These are phyloP conservation scores for Hemicentrotus pulcherrimus DNA, from an alignment of 35 echinoderm and acorn worm species.

Conservation along the genomic window DNA sequence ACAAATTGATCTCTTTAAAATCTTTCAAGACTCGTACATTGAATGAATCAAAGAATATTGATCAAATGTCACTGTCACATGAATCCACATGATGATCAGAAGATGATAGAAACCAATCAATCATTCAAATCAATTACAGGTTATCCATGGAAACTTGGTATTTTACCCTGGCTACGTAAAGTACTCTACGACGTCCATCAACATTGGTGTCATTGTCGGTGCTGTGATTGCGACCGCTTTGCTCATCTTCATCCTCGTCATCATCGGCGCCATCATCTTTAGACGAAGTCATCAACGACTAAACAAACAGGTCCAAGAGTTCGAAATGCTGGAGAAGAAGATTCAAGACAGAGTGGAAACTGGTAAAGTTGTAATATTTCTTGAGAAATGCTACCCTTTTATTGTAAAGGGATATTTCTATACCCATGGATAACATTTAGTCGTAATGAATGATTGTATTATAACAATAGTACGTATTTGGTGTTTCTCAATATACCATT, in stretches of 20 bases:
- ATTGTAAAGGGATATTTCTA: too few relatives aligned
- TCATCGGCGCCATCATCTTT: not conserved
- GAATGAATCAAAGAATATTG: too few relatives aligned
- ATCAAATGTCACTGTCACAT: too few relatives aligned
- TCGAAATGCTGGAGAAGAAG: constrained; percentile 36
- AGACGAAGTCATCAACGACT: not conserved
- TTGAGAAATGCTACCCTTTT: too few relatives aligned
- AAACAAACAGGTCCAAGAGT: not conserved
- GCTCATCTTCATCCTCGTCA: not conserved
- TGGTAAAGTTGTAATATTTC: not conserved
- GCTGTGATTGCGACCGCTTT: not conserved
- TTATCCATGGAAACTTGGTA: not conserved
- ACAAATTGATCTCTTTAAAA: too few relatives aligned
- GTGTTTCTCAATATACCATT: too few relatives aligned
- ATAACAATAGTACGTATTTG: too few relatives aligned
- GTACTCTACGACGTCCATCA: not conserved
- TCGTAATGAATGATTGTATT: too few relatives aligned
- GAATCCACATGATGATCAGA: too few relatives aligned
- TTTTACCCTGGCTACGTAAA: not conserved
- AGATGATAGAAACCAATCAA: too few relatives aligned
- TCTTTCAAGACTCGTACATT: too few relatives aligned
- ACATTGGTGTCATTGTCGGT: not conserved
- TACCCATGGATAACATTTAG: too few relatives aligned
- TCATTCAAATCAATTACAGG: not conserved
- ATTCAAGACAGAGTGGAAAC: constrained; percentile 17